Conservation (phyloP, 2,888 invertebrate species). For the Apotomis capreana region DNA sequence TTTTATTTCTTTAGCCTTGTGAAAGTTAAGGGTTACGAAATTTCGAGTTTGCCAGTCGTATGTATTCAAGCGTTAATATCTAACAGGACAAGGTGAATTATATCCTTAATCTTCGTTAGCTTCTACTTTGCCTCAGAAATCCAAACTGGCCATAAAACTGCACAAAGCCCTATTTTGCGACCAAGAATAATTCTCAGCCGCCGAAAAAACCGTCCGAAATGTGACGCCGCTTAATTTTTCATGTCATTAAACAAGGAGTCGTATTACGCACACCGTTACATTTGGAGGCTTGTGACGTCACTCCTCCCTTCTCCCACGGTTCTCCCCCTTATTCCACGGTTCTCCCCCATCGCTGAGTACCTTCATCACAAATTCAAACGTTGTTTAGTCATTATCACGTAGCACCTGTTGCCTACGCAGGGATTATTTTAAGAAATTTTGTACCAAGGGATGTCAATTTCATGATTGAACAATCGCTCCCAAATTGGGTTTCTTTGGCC, state of each 20-base stretch:
- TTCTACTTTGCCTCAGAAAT: not conserved
- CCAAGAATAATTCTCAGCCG: slow-evolving; percentile 26
- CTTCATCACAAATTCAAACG: slow-evolving; percentile 77
- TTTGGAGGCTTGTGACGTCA: slow-evolving; percentile 56
- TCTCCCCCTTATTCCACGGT: slow-evolving; percentile 45
- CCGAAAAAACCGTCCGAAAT: slow-evolving; percentile 24
- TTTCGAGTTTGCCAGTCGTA: no score
- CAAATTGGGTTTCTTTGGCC: slow-evolving; percentile 9
- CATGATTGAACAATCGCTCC: slow-evolving; percentile 30
- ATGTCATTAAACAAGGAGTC: slow-evolving; percentile 44
- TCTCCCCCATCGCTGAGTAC: slow-evolving; percentile 59
- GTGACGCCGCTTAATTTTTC: slow-evolving; percentile 42
- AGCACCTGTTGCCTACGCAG: slow-evolving; percentile 73
- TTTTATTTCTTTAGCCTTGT: no score
- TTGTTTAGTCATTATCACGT: slow-evolving; percentile 79
- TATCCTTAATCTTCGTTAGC: no score
- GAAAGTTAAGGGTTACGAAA: no score
- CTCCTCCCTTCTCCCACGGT: slow-evolving; percentile 47
- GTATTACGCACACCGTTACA: slow-evolving; percentile 39
- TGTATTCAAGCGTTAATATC: no score
- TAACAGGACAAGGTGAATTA: no score
- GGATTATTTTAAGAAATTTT: slow-evolving; percentile 51
- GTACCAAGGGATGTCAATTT: slow-evolving; percentile 38
- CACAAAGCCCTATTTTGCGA: slow-evolving; percentile 9
- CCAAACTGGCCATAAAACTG: not conserved